phyloP scores from a whole-genome alignment of 2,888 invertebrate genomes.

The Eumacrocentrus americanus region DNA sequence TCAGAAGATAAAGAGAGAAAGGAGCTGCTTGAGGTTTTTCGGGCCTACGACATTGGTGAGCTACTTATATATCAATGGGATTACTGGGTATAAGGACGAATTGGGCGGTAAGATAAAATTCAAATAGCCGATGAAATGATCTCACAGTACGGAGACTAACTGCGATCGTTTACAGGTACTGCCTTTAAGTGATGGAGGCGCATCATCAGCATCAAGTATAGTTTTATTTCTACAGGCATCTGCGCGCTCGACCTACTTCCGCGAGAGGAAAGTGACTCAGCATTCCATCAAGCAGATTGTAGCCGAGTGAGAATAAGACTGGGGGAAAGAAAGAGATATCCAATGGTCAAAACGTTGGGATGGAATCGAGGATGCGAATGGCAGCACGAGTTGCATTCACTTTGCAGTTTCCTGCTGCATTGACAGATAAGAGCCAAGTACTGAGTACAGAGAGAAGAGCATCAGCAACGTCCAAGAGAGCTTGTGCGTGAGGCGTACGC shows the following conservation, averaged over 20 bases:
- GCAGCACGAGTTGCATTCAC: too few species aligned
- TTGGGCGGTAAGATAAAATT: too few species aligned
- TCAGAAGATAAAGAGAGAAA: conserved; percentile 9
- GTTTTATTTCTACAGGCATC: conserved; percentile 18
- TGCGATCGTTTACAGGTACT: neutral
- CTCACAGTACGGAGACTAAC: conserved; percentile 16
- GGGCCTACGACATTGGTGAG: conserved; percentile 54
- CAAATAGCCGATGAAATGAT: conserved; percentile 52
- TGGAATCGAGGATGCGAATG: too few species aligned
- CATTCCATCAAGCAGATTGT: conserved; percentile 38
- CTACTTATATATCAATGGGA: conserved; percentile 57
- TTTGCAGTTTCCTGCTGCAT: conserved; percentile 9
- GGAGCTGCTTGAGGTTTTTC: conserved; percentile 35
- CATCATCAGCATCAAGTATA: neutral
- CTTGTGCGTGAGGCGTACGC: conserved; percentile 8
- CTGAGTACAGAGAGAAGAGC: too few species aligned
- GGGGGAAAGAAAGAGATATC: too few species aligned
- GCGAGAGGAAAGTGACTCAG: conserved; percentile 43
- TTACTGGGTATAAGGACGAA: conserved; percentile 51
- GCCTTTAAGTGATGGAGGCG: neutral
- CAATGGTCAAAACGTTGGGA: too few species aligned
- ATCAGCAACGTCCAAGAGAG: neutral
- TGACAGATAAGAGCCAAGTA: neutral
- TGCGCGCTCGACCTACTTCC: conserved; percentile 38
- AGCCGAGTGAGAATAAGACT: neutral